These are phyloP conservation scores for zebrafish (Danio rerio) DNA, from an alignment of 2,113 vertebrate species.

Conservation along the genomic window DNA sequence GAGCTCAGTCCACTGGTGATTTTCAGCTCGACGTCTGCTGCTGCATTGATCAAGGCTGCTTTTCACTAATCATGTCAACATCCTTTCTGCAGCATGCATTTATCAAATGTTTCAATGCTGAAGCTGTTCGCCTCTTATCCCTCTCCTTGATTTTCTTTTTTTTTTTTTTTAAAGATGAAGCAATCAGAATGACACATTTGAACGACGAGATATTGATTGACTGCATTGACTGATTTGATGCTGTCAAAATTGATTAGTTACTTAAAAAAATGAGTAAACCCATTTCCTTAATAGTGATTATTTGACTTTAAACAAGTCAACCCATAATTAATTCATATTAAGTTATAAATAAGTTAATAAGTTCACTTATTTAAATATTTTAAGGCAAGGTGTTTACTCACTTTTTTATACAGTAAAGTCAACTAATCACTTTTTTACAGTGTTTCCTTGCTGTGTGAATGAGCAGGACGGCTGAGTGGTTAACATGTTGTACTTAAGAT, in stretches of 20 bases:
- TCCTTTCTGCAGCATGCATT: background rate
- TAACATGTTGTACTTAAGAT: background rate
- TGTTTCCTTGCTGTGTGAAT: too few relatives aligned
- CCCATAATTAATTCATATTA: too few relatives aligned
- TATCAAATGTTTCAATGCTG: background rate
- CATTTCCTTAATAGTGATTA: too few relatives aligned
- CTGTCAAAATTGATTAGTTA: too few relatives aligned
- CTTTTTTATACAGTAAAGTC: too few relatives aligned
- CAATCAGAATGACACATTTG: background rate
- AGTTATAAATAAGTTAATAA: too few relatives aligned
- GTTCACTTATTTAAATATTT: too few relatives aligned
- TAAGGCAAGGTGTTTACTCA: too few relatives aligned
- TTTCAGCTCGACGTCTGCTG: background rate
- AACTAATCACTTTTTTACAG: too few relatives aligned
- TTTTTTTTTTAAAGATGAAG: background rate
- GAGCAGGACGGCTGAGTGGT: background rate
- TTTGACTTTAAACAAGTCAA: too few relatives aligned
- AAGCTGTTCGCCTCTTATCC: background rate
- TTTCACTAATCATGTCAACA: background rate
- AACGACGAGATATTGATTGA: background rate
- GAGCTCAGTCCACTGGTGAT: constrained; percentile 1
- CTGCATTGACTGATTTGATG: too few relatives aligned
- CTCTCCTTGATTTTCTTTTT: background rate
- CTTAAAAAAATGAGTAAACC: too few relatives aligned
- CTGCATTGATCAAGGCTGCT: background rate